Evolutionary conservation across 2,888 invertebrate species (phyloP).

Genomic region (Andricus quercusramuli): DNA sequence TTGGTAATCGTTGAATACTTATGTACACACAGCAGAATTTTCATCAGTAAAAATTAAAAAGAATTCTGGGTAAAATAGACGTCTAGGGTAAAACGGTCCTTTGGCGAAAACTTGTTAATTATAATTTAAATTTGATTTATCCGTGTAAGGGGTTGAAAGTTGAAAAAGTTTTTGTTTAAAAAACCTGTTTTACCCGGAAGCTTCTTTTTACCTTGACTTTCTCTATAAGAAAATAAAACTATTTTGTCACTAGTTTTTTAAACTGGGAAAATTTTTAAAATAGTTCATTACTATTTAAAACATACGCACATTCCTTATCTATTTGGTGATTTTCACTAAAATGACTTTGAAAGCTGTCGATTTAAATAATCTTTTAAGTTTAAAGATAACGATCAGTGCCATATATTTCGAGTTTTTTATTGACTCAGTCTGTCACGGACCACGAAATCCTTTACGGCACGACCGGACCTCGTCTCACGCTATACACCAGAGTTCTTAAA

Average conservation of each 20-base stretch:
- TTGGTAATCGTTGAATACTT: background rate
- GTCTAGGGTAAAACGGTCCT: background rate
- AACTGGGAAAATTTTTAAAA: conserved; percentile 2
- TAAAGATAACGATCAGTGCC: conserved; percentile 17
- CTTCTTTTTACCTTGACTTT: background rate
- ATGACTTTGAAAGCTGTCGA: conserved; percentile 20
- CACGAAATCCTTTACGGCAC: conserved; percentile 38
- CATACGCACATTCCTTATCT: background rate
- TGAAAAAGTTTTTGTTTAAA: background rate
- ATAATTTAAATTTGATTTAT: background rate
- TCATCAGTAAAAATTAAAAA: background rate
- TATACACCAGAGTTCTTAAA: conserved; percentile 57
- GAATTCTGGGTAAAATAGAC: background rate
- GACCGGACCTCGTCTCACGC: conserved; percentile 47
- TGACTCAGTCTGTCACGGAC: conserved; percentile 38
- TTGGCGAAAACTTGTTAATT: background rate
- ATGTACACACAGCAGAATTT: background rate
- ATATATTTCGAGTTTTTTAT: conserved; percentile 40
- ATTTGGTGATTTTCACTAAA: conserved; percentile 28
- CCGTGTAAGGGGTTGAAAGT: background rate
- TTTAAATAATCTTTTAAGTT: conserved; percentile 30
- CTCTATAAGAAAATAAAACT: background rate
- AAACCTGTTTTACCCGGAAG: background rate
- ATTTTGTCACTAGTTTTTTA: background rate
- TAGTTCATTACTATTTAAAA: background rate